phyloP scores from a whole-genome alignment of 2,113 vertebrate species.

The Crocuta crocuta region DNA sequence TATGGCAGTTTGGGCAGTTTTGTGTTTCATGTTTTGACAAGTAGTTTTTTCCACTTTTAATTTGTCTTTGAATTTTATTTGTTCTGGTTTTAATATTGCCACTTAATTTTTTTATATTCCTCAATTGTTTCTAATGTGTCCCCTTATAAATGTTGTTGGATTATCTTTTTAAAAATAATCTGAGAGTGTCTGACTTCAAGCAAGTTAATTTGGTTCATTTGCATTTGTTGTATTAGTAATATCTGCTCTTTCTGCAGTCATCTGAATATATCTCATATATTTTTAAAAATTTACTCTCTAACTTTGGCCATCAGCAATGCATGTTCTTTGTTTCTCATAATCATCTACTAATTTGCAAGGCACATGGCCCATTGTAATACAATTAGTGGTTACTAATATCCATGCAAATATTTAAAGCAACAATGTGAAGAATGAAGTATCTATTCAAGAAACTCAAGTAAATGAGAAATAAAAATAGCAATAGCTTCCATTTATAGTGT shows the following conservation, averaged over 20 bases:
- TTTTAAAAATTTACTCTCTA: neutral
- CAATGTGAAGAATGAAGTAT: neutral
- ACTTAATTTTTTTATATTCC: neutral
- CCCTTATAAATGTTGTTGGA: neutral
- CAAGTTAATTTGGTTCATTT: neutral
- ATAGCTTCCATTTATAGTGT: neutral
- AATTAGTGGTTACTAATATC: neutral
- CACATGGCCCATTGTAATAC: neutral
- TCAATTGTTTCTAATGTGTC: neutral
- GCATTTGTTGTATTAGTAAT: neutral
- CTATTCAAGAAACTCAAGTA: neutral
- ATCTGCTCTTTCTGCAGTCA: neutral
- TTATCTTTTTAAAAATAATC: neutral
- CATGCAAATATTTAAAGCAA: neutral
- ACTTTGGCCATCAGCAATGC: neutral
- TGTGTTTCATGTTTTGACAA: neutral
- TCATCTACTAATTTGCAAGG: constrained; percentile 5
- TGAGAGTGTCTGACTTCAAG: neutral
- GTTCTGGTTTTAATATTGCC: neutral
- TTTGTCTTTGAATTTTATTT: neutral
- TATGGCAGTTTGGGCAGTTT: neutral
- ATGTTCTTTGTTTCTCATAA: neutral
- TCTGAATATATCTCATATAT: neutral
- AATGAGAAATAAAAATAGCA: constrained; percentile 8
- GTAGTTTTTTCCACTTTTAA: neutral